These are phyloP conservation scores for Cichladusa arquata DNA, from an alignment of 2,113 vertebrate species.

Conservation along the genomic window DNA sequence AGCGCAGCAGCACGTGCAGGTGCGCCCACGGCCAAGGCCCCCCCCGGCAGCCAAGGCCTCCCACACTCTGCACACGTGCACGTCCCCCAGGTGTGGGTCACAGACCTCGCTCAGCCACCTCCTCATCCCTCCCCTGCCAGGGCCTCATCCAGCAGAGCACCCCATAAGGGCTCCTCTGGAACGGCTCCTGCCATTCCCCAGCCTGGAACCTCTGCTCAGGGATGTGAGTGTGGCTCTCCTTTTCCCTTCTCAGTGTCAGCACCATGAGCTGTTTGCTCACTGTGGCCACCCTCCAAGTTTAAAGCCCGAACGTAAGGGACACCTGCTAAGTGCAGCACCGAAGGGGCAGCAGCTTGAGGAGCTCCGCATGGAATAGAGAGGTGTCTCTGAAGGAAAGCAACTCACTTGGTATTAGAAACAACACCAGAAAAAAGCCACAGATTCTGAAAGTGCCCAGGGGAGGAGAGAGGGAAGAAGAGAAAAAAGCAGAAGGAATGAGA, in stretches of 20 bases:
- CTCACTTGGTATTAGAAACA: not conserved
- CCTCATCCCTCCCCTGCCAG: not conserved
- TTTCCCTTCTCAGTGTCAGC: not conserved
- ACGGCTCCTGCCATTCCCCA: not conserved
- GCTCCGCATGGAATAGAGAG: not conserved
- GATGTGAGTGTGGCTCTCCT: not conserved
- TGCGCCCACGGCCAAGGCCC: not conserved
- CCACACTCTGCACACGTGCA: fast-evolving
- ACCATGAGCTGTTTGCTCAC: not conserved
- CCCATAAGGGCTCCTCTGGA: not conserved
- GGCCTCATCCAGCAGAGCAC: not conserved
- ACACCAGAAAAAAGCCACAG: not conserved
- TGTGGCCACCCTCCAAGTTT: not conserved
- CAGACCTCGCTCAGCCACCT: not conserved
- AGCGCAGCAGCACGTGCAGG: not conserved
- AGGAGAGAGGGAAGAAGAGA: not conserved
- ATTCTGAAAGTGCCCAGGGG: not conserved
- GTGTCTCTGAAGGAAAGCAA: not conserved
- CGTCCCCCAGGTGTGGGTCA: not conserved
- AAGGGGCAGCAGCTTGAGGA: not conserved
- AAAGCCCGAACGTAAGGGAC: not conserved
- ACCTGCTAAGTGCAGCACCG: not conserved
- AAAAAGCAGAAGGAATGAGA: not conserved
- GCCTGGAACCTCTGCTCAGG: not conserved
- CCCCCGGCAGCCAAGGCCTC: not conserved